These are phyloP conservation scores for Silurus lanzhouensis DNA, from an alignment of 2,797 vertebrate genomes.

Conservation along the genomic window DNA sequence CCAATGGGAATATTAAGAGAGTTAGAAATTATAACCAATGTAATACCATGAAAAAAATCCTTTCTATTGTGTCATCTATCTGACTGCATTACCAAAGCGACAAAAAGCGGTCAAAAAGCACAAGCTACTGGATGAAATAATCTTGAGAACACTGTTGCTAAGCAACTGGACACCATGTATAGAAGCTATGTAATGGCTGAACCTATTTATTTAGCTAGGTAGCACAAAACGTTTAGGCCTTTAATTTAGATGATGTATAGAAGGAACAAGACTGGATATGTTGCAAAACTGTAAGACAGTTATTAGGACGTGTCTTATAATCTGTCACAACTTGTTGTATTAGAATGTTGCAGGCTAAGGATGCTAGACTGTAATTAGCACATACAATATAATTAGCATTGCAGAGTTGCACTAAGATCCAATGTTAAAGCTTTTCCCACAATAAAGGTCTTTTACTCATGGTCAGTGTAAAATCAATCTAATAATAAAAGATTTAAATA, in stretches of 20 bases:
- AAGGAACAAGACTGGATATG: neutral
- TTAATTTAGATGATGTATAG: neutral
- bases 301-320: neutral
- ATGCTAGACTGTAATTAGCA: neutral
- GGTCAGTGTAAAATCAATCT: neutral
- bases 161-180: conserved; percentile 17
- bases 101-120: neutral
- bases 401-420: neutral
- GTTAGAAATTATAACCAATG: neutral
- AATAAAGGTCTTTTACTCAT: neutral
- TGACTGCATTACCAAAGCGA: neutral
- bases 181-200: conserved; percentile 12
- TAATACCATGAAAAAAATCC: conserved; percentile 1
- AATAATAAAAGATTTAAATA: neutral
- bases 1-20: neutral
- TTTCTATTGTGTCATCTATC: neutral
- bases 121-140: neutral
- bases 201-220: conserved; percentile 14
- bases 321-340: neutral
- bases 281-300: neutral
- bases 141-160: conserved; percentile 13
- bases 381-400: neutral
- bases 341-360: neutral
- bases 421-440: neutral
- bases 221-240: neutral